Evolutionary conservation across 2,888 invertebrate species (phyloP), one percentile per base, ranked within the genome.

Genomic region (Autographa gamma): DNA sequence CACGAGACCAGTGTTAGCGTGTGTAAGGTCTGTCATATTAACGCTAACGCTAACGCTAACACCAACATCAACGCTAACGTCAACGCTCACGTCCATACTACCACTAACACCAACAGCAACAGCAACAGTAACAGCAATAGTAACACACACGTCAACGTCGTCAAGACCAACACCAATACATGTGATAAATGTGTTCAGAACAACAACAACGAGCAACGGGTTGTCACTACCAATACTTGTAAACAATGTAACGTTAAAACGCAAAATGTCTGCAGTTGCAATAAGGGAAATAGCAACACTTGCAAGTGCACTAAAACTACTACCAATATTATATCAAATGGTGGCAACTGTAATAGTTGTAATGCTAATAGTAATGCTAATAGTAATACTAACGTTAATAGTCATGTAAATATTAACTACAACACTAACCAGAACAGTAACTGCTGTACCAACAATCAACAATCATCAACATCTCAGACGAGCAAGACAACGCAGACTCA

Each of bases 211-310:
- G n/a, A 48, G 48, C 48, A 48, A 8, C 16, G n/a, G n/a, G 8
- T n/a, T 48, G 7, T n/a, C 8, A 48, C 48, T n/a, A n/a, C n/a
- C 7, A 48, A 48, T 48, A 48, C 16, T n/a, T 48, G 48, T n/a
- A 48, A 48, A n/a, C 48, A 48, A n/a, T 48, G 48, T 48, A 48
- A n/a, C 48, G 7, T 48, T n/a, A 48, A 48, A 48, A n/a, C 48
- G 8, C n/a, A 48, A 48, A 48, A 48, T n/a, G 2, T 8, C 48
- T 48, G 48, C 48, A n/a, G 6, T n/a, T 48, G 48, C 48, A 16
- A 16, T n/a, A 48, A 48, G 16, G 48, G 48, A 4, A 48, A n/a
- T 38, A 11, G 9, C 38, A 38, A 38, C 11, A 38, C 11, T 48
- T 48, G 48, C 48, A 16, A 48, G 48, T 48, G 48, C n/a, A 7